Evolutionary conservation across 2,113 vertebrate species (phyloP).

Genomic region (Holacanthus passer): DNA sequence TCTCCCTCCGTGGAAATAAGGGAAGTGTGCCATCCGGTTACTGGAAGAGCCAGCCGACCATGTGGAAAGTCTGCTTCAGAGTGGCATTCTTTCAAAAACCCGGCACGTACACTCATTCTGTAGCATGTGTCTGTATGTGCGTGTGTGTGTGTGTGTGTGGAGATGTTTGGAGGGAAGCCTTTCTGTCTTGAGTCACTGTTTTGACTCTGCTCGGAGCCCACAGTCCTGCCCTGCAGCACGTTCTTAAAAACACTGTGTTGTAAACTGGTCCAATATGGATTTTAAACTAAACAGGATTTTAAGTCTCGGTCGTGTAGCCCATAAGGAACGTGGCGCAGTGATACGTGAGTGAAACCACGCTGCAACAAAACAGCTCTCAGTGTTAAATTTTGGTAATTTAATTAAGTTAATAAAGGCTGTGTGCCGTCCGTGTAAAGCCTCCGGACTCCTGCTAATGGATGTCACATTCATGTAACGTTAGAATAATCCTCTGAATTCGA

Average conservation of each 20-base stretch:
- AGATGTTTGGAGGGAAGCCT: slow-evolving; percentile 33
- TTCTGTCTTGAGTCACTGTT: slow-evolving; percentile 28
- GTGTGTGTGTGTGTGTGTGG: not conserved
- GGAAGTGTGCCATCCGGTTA: slow-evolving; percentile 61
- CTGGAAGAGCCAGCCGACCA: slow-evolving; percentile 63
- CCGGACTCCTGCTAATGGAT: slow-evolving; percentile 5
- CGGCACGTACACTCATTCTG: not conserved
- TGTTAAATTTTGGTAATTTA: not conserved
- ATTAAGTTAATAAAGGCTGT: slow-evolving; percentile 14
- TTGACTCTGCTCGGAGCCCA: slow-evolving; percentile 20
- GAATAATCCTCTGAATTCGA: not conserved
- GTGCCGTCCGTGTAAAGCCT: not conserved
- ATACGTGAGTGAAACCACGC: not conserved
- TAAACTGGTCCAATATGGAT: slow-evolving; percentile 24
- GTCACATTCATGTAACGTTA: not conserved
- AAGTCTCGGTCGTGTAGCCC: not conserved
- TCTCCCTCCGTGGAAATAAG: slow-evolving; percentile 49
- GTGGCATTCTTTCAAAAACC: slow-evolving; percentile 38
- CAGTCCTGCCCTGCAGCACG: not conserved
- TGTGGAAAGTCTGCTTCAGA: slow-evolving; percentile 73
- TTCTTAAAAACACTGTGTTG: slow-evolving; percentile 11
- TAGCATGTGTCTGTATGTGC: not conserved
- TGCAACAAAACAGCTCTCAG: not conserved
- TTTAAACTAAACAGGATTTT: slow-evolving; percentile 33
- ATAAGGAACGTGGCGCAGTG: not conserved